These are phyloP conservation scores for Cacatua alba DNA, from an alignment of 2,113 vertebrate species.

Conservation along the genomic window DNA sequence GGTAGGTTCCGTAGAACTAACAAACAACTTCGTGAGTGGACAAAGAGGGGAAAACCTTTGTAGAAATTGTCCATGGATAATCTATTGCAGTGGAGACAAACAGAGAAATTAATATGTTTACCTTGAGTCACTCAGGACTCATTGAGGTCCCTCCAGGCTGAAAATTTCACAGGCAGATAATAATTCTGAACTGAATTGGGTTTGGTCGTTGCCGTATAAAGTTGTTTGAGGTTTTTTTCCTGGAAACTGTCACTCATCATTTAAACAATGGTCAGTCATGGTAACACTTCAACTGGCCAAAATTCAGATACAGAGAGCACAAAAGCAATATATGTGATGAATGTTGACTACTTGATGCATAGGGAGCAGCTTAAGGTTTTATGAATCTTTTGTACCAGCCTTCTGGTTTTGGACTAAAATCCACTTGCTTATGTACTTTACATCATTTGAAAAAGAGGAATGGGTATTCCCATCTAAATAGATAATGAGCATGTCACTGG, in stretches of 20 bases:
- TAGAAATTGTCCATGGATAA: not conserved
- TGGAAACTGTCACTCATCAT: not conserved
- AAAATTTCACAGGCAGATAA: not conserved
- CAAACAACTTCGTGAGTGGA: not conserved
- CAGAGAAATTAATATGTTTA: conserved; percentile 1
- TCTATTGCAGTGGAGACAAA: not conserved
- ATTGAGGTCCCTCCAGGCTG: not conserved
- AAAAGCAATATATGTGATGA: not conserved
- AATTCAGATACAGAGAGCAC: not conserved
- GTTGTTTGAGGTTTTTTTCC: not conserved
- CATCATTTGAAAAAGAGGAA: not conserved
- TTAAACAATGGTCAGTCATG: not conserved
- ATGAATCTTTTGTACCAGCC: not conserved
- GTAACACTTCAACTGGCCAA: not conserved
- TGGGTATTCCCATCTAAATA: not conserved
- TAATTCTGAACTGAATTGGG: not conserved
- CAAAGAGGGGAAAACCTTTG: not conserved
- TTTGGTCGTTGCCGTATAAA: not conserved
- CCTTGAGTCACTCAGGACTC: not conserved
- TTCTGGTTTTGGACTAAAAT: not conserved
- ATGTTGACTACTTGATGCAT: rapidly evolving
- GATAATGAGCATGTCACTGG: not conserved
- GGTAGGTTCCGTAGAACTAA: not conserved
- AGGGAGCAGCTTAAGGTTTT: not conserved
- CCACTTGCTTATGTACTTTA: not conserved